These are phyloP conservation scores for Odontophorus gujanensis DNA, from an alignment of 2,113 vertebrate genomes.

Conservation along the genomic window DNA sequence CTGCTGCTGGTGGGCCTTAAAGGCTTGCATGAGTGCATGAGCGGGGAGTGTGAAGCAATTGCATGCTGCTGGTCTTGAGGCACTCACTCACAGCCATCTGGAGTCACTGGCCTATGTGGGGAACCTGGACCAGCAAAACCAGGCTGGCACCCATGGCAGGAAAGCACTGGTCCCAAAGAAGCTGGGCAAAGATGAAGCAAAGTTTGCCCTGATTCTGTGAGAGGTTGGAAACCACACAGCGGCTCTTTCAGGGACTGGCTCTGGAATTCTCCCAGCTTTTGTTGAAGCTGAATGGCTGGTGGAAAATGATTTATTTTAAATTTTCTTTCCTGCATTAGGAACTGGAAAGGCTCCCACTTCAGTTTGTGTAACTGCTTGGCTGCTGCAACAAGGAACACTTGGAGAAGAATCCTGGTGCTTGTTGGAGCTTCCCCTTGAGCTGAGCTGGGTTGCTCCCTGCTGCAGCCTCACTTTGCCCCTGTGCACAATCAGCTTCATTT, in stretches of 20 bases:
- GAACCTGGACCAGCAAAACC: fast-evolving
- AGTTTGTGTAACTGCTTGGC: slow-evolving; percentile 62
- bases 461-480: background rate
- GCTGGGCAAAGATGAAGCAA: background rate
- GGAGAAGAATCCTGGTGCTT: slow-evolving; percentile 13
- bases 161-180: background rate
- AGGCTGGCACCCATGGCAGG: background rate
- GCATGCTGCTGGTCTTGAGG: background rate
- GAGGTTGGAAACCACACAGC: slow-evolving; percentile 55
- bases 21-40: background rate
- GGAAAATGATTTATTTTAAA: slow-evolving; percentile 70
- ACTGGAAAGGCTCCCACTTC: slow-evolving; percentile 64
- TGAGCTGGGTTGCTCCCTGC: background rate
- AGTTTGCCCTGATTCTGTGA: slow-evolving; percentile 49
- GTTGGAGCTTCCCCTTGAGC: background rate
- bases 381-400: slow-evolving; percentile 38
- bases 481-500: background rate
- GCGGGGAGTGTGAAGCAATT: background rate
- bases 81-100: background rate
- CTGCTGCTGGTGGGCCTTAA: background rate
- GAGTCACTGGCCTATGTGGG: background rate
- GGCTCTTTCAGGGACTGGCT: slow-evolving; percentile 44
- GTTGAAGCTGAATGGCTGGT: slow-evolving; percentile 67
- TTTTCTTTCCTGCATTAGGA: slow-evolving; percentile 45
- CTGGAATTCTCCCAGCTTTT: slow-evolving; percentile 67